Conservation (phyloP, 2,113 vertebrate genomes). For the Empidonax alnorum region DNA sequence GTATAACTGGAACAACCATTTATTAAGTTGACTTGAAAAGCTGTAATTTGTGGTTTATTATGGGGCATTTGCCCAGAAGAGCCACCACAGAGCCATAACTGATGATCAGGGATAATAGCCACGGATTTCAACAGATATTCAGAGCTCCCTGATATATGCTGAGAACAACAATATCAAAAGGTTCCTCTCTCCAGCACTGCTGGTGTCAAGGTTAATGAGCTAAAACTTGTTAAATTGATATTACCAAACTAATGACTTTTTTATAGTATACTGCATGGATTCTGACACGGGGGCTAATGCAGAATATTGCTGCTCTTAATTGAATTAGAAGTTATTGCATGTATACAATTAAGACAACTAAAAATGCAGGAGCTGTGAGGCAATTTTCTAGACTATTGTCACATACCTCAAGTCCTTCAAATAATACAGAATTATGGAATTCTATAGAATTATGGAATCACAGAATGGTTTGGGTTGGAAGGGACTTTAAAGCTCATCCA, state of each 20-base stretch:
- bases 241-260: slow-evolving; percentile 63
- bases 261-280: slow-evolving; percentile 45
- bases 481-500: not conserved
- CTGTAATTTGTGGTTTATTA: not conserved
- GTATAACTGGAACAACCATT: not conserved
- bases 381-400: not conserved
- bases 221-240: slow-evolving; percentile 69
- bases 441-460: rapidly evolving
- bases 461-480: not conserved
- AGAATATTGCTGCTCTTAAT: slow-evolving; percentile 39
- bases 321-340: slow-evolving; percentile 60
- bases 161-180: slow-evolving; percentile 34
- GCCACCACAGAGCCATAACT: not conserved
- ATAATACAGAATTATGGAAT: rapidly evolving
- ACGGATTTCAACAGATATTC: not conserved
- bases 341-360: slow-evolving; percentile 30
- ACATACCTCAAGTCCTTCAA: not conserved
- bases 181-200: slow-evolving; percentile 30
- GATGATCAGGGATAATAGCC: not conserved
- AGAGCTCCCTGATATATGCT: not conserved
- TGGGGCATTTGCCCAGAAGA: not conserved
- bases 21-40: not conserved
- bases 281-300: slow-evolving; percentile 54
- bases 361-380: slow-evolving; percentile 17
- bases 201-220: slow-evolving; percentile 66